These are phyloP conservation scores for Drosophila elegans DNA, from an alignment of 1,140 invertebrate genomes.

Conservation along the genomic window DNA sequence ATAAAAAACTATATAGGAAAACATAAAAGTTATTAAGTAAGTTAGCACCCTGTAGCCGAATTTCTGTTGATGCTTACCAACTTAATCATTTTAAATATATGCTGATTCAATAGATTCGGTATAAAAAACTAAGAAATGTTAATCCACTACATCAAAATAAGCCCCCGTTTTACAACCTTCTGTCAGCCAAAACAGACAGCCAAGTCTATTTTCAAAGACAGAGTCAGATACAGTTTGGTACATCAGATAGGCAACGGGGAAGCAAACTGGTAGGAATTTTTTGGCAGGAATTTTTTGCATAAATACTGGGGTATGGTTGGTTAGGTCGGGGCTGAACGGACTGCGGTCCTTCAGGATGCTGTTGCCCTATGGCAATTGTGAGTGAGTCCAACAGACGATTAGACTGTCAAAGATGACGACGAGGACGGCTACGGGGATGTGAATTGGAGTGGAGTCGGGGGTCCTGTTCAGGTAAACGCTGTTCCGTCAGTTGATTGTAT, in stretches of 20 bases:
- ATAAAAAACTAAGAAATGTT: too few relatives aligned
- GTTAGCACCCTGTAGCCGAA: too few relatives aligned
- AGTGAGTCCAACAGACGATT: constrained; percentile 53
- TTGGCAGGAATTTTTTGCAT: constrained; percentile 68
- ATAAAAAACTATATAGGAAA: too few relatives aligned
- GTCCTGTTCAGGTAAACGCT: constrained; percentile 34
- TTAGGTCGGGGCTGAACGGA: constrained; percentile 37
- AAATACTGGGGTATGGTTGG: constrained; percentile 58
- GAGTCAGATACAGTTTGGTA: constrained; percentile 9
- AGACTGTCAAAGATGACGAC: constrained; percentile 49
- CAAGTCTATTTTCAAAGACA: constrained; percentile 63
- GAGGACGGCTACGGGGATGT: not conserved
- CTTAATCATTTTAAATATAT: too few relatives aligned
- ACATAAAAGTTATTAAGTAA: too few relatives aligned
- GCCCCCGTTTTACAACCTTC: not conserved
- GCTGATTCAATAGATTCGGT: too few relatives aligned
- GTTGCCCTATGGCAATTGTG: constrained; percentile 25
- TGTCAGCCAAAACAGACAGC: constrained; percentile 33
- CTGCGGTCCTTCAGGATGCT: constrained; percentile 34
- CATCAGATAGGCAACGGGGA: constrained; percentile 8
- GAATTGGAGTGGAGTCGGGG: not conserved
- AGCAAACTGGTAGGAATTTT: not conserved
- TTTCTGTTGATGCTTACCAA: too few relatives aligned
- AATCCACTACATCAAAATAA: too few relatives aligned
- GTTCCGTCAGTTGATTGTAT: constrained; percentile 65